These are phyloP conservation scores for Diachasmimorpha longicaudata DNA, from an alignment of 1,140 invertebrate genomes.

Conservation along the genomic window DNA sequence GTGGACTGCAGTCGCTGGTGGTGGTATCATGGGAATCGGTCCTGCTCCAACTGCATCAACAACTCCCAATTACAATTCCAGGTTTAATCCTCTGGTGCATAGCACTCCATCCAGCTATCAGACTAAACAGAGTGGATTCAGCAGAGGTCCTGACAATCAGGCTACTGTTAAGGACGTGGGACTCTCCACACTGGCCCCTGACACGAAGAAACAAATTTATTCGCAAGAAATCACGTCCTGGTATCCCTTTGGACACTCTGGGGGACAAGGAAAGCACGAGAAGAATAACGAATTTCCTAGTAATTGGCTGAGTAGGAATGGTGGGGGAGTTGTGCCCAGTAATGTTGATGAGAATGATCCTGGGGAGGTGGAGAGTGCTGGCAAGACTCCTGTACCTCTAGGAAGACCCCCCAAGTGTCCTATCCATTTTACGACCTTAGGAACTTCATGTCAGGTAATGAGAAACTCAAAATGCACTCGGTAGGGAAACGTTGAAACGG, in stretches of 20 bases:
- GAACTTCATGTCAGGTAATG: conserved; percentile 51
- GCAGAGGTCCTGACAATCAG: conserved; percentile 38
- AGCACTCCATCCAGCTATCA: conserved; percentile 47
- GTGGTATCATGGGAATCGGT: conserved; percentile 51
- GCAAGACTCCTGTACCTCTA: conserved; percentile 45
- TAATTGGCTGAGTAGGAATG: conserved; percentile 54
- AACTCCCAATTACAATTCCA: conserved; percentile 47
- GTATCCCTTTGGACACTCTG: conserved; percentile 54
- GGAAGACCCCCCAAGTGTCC: conserved; percentile 53
- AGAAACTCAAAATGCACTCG: too few species aligned
- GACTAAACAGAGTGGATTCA: conserved; percentile 42
- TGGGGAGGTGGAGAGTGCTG: conserved; percentile 44
- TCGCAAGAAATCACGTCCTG: conserved; percentile 55
- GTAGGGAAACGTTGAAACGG: too few species aligned
- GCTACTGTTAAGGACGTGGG: conserved; percentile 40
- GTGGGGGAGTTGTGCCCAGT: conserved; percentile 47
- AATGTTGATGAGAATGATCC: conserved; percentile 57
- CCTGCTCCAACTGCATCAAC: conserved; percentile 43
- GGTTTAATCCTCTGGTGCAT: conserved; percentile 46
- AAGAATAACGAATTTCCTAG: conserved; percentile 56
- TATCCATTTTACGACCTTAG: conserved; percentile 49
- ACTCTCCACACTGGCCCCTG: conserved; percentile 47
- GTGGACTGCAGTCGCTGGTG: conserved; percentile 50
- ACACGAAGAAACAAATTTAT: conserved; percentile 55
- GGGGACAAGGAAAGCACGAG: conserved; percentile 50